Evolutionary conservation across 2,888 invertebrate species (phyloP).

Genomic region (Rhyacophila evoluta): DNA sequence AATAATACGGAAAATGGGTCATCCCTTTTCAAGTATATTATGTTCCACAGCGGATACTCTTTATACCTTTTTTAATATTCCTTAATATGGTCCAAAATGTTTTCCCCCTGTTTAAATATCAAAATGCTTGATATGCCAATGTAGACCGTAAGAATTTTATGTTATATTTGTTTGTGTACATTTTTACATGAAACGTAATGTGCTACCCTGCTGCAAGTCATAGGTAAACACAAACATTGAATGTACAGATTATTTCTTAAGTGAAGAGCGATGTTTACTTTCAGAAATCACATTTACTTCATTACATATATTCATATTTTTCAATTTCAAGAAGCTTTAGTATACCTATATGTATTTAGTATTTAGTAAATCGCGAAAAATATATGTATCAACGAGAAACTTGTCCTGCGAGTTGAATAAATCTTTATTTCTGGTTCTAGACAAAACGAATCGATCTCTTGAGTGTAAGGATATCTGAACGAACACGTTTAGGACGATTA

Average conservation of each 20-base stretch:
- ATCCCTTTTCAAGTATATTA: background rate
- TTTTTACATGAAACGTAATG: background rate
- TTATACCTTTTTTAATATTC: background rate
- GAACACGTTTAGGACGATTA: too few relatives aligned
- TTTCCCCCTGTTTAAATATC: background rate
- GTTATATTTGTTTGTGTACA: constrained; percentile 1
- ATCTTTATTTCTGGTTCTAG: too few relatives aligned
- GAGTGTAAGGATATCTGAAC: too few relatives aligned
- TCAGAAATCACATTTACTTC: too few relatives aligned
- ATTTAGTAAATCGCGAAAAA: too few relatives aligned
- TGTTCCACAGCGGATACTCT: background rate
- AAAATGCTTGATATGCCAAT: background rate
- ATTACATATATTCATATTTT: too few relatives aligned
- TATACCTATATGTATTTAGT: too few relatives aligned
- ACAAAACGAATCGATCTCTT: too few relatives aligned
- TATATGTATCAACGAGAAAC: too few relatives aligned
- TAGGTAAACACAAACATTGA: background rate
- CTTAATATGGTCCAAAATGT: background rate
- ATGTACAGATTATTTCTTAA: background rate
- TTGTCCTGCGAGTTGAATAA: too few relatives aligned
- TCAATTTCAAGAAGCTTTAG: too few relatives aligned
- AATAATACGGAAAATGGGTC: background rate
- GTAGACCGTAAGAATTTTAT: constrained; percentile 11
- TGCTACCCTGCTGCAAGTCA: background rate
- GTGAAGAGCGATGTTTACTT: background rate